These are phyloP conservation scores for Vulpes lagopus DNA, from an alignment of 2,113 vertebrate species.

Conservation along the genomic window DNA sequence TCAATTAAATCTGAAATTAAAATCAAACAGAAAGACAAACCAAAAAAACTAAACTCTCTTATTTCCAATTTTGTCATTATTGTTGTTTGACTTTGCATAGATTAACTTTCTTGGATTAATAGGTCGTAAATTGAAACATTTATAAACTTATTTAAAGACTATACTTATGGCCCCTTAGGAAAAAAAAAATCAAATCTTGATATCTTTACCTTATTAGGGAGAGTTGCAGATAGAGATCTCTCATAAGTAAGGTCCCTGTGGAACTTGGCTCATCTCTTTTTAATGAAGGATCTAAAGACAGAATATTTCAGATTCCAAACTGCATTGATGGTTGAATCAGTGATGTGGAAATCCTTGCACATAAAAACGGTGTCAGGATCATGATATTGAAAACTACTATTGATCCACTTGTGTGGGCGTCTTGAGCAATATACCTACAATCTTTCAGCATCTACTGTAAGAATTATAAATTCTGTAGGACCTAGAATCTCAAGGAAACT, in stretches of 20 bases:
- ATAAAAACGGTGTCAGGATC: background rate
- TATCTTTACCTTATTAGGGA: background rate
- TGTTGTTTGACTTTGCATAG: background rate
- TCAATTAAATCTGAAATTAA: background rate
- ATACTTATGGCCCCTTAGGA: background rate
- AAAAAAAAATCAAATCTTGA: background rate
- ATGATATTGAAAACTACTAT: background rate
- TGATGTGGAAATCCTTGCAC: background rate
- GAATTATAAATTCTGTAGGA: background rate
- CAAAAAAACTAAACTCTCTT: background rate
- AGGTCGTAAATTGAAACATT: background rate
- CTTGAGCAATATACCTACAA: background rate
- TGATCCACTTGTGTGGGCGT: background rate
- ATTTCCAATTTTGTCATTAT: background rate
- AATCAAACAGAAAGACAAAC: background rate
- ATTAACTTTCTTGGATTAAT: background rate
- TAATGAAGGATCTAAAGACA: background rate
- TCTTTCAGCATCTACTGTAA: background rate
- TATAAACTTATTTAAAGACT: background rate
- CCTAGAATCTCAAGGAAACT: background rate
- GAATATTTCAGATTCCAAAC: slow-evolving; percentile 32
- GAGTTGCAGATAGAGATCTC: background rate
- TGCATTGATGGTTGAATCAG: background rate
- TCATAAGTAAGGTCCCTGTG: background rate
- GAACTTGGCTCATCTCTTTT: background rate